Conservation (phyloP, 2,113 vertebrate species). For the Elachura formosa region DNA sequence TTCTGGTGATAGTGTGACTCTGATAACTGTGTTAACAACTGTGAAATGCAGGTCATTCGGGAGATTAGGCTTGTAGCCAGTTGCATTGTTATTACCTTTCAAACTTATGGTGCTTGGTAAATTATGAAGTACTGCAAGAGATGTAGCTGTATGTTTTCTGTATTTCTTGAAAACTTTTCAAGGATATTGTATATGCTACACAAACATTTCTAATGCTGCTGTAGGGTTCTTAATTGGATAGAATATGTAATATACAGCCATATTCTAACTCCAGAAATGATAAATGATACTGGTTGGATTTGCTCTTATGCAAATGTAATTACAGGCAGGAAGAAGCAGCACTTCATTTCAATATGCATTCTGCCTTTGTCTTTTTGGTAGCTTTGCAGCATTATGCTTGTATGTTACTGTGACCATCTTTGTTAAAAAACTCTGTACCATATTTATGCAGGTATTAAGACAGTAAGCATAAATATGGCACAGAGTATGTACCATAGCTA, state of each 20-base stretch:
- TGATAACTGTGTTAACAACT: slow-evolving; percentile 22
- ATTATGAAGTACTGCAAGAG: neutral
- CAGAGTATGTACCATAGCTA: too few species aligned
- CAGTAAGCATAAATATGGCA: too few species aligned
- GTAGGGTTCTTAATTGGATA: neutral
- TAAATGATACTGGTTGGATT: neutral
- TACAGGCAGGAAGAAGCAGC: neutral
- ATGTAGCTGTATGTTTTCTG: neutral
- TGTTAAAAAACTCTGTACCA: neutral
- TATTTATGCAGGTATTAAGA: neutral
- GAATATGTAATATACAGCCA: neutral
- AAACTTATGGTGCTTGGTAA: neutral
- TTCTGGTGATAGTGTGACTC: neutral
- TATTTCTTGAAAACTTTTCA: neutral
- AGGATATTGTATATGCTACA: neutral
- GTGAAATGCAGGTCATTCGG: neutral
- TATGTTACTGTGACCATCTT: neutral
- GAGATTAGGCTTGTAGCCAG: neutral
- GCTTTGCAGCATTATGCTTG: neutral
- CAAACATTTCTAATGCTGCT: neutral
- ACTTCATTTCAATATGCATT: slow-evolving; percentile 11
- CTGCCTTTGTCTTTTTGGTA: neutral
- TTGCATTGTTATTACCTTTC: neutral
- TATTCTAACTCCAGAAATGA: slow-evolving; percentile 1
- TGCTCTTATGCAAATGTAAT: slow-evolving; percentile 36